phyloP scores from a whole-genome alignment of 2,797 vertebrate genomes.

The Diplodus puntazzo region DNA sequence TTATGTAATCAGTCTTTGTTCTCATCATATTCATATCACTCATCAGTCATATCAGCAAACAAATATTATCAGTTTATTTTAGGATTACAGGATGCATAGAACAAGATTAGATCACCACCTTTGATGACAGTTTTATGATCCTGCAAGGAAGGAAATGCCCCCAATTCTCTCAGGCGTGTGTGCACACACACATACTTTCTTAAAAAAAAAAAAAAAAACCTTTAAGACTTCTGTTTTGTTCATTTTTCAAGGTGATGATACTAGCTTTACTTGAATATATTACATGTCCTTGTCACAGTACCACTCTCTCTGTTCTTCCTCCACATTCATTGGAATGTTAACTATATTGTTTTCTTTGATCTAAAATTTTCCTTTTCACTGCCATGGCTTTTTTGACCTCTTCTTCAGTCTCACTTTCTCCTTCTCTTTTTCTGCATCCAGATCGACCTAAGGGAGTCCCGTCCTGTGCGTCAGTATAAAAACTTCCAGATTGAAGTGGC shows the following conservation, averaged over 20 bases:
- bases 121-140: constrained; percentile 1
- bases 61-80: constrained; percentile 5
- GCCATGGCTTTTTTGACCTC: neutral
- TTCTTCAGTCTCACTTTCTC: neutral
- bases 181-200: neutral
- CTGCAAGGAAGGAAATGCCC: neutral
- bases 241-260: neutral
- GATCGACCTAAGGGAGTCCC: constrained; percentile 68
- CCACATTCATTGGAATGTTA: neutral
- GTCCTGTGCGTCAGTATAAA: constrained; percentile 88
- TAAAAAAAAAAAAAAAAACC: no score
- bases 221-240: neutral
- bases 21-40: neutral
- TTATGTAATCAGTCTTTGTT: neutral
- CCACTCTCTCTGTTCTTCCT: neutral
- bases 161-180: neutral
- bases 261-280: neutral
- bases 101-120: neutral
- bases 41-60: neutral
- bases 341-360: neutral
- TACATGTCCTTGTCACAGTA: neutral
- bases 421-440: constrained; percentile 33
- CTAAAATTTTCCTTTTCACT: neutral
- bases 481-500: constrained; percentile 96
- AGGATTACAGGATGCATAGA: constrained; percentile 7